Base-by-base conservation (phyloP, 2,113 vertebrate genomes). In the Cyphomyrus plagiostoma region DNA sequence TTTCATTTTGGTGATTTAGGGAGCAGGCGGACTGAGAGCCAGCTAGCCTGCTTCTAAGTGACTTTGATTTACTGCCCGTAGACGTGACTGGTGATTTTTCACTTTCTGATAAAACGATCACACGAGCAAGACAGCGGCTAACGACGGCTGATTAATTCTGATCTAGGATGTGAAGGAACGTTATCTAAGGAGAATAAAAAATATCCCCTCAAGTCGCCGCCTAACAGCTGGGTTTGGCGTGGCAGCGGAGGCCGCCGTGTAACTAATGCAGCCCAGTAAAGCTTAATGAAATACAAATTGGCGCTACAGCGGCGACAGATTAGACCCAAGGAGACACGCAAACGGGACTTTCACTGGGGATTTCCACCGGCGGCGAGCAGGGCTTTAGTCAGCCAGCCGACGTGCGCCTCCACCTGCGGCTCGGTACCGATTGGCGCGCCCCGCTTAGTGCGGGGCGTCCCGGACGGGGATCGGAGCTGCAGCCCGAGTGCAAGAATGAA, bases 371-470 rank as follows among this genome's bases (percentile, higher is more conserved):
- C 19, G 8, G 35, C 13, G 26, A 52, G 48, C 4, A 10, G 39
- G 70, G 74, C 48, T 23, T 48, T 30, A 85, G 86, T 52, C 21
- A 86, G 19, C 48, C 48, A 39, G 62, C 53, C 66, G 39, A 45
- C 21, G 17, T 45, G 70, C 23, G 42, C 21, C 45, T 49, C 77
- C 45, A 8, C 89, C 48, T 50, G 62, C 52, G n/a, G 10, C 86
- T n/a, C 58, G 50, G 53, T 86, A 56, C 93, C 94, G 95, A 96
- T 96, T 95, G 95, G 95, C 95, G 95, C 95, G 93, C 90, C 92
- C 94, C 94, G 93, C 93, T 94, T 95, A 95, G 95, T 93, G 95
- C 95, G 96, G 95, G 95, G 92, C 92, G 91, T 9, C 85, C n/a
- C 74, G 35, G 74, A 80, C 74, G 74, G 70, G 66, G 21, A 77